A percentile compares a stretch with the other conserved stretches of the same genome.
Evolutionary conservation across 2,888 invertebrate genomes (phyloP).

Genomic region (Marasmarcha lunaedactyla): DNA sequence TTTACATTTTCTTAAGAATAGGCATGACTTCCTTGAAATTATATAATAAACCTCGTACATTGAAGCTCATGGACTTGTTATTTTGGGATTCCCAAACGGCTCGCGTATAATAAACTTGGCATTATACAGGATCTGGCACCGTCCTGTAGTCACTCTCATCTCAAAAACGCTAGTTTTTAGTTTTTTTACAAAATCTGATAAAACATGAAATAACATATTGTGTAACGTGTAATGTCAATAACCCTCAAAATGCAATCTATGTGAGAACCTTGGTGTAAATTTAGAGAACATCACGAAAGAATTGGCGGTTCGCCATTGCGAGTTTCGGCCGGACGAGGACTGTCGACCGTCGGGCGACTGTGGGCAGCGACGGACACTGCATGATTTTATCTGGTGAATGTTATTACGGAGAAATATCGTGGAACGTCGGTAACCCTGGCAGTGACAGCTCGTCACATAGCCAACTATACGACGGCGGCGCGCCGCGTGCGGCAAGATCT

Average conservation of each 20-base stretch:
- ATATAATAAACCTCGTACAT: neutral
- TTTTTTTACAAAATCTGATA: conserved; percentile 8
- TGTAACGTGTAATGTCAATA: conserved; percentile 61
- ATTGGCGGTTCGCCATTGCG: conserved; percentile 52
- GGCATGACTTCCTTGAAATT: too few relatives aligned
- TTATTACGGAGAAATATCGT: neutral
- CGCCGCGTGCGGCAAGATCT: too few relatives aligned
- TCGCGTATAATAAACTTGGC: conserved; percentile 49
- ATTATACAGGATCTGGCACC: conserved; percentile 17
- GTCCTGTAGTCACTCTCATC: too few relatives aligned
- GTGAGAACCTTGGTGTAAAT: conserved; percentile 55
- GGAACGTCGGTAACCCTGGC: conserved; percentile 1
- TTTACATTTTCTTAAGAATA: too few relatives aligned
- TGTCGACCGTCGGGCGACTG: neutral
- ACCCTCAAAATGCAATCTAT: conserved; percentile 59
- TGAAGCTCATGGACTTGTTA: conserved; percentile 1
- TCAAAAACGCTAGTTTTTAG: too few relatives aligned
- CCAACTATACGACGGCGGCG: too few relatives aligned
- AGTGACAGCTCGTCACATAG: neutral
- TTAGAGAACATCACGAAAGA: conserved; percentile 56
- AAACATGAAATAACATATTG: conserved; percentile 43
- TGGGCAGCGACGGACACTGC: neutral
- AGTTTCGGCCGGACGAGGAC: conserved; percentile 14
- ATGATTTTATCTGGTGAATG: conserved; percentile 1
- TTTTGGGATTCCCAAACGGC: conserved; percentile 1